These are phyloP conservation scores for Smittia sp. DNA, from an alignment of 2,888 invertebrate species.

Conservation along the genomic window DNA sequence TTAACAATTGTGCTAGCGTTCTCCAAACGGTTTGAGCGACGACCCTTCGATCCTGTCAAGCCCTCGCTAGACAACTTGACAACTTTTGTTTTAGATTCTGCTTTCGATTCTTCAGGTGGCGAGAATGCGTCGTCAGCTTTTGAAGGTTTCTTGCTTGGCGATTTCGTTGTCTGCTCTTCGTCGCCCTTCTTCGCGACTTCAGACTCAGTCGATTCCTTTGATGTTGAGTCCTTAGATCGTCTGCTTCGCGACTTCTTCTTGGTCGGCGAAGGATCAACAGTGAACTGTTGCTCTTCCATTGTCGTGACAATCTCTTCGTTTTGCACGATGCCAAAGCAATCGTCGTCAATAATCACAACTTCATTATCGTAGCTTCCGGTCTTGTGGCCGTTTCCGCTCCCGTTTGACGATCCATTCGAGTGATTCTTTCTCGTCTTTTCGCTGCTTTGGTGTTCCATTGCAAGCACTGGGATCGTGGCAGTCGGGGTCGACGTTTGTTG, in stretches of 20 bases:
- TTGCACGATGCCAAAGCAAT: not conserved
- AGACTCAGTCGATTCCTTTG: conserved; percentile 16
- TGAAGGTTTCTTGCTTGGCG: not conserved
- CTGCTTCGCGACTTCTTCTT: not conserved
- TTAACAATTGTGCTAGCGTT: conserved; percentile 39
- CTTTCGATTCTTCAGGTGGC: not conserved
- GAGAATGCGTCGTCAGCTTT: not conserved
- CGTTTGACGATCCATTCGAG: not conserved
- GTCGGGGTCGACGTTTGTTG: not conserved
- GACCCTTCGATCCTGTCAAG: not conserved
- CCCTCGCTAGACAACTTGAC: not conserved
- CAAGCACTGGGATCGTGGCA: not conserved
- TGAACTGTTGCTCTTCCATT: not conserved
- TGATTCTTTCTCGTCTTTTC: not conserved
- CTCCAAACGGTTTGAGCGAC: conserved; percentile 21
- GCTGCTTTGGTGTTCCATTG: not conserved
- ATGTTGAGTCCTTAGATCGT: not conserved
- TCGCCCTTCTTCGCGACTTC: not conserved
- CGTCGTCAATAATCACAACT: conserved; percentile 14
- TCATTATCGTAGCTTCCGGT: conserved; percentile 1
- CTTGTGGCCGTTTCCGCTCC: conserved; percentile 16
- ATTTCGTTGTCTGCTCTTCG: not conserved
- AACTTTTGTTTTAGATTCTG: not conserved
- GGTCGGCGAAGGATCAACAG: not conserved
- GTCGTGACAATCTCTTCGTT: not conserved